phyloP scores from a whole-genome alignment of 2,888 invertebrate species.

The Lymantria dispar region DNA sequence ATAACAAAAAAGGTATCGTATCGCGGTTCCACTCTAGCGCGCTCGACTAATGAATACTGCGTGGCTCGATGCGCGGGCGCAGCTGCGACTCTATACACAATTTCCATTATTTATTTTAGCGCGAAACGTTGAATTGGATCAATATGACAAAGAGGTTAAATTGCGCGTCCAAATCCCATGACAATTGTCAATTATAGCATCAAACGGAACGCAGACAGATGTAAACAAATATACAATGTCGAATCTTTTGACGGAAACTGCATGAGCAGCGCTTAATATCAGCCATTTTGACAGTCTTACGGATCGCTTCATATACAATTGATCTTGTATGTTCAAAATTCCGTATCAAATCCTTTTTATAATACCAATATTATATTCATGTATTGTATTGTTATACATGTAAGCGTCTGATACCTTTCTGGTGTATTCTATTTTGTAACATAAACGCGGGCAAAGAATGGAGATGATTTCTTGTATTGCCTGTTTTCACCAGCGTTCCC shows the following conservation, averaged over 20 bases:
- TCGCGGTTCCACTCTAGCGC: conserved; percentile 79
- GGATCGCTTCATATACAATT: conserved; percentile 23
- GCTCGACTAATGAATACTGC: conserved; percentile 69
- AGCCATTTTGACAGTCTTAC: conserved; percentile 24
- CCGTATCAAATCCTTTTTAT: conserved; percentile 31
- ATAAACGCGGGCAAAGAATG: no score
- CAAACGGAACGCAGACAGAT: conserved; percentile 72
- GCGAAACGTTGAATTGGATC: conserved; percentile 78
- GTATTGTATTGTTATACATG: no score
- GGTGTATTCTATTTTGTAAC: no score
- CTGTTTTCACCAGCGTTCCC: no score
- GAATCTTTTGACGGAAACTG: conserved; percentile 39
- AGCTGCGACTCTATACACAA: conserved; percentile 68
- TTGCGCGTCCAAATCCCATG: conserved; percentile 79
- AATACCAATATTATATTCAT: no score
- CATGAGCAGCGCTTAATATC: conserved; percentile 33
- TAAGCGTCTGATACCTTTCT: no score
- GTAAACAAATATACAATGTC: conserved; percentile 71
- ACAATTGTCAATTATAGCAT: conserved; percentile 66
- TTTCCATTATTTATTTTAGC: conserved; percentile 81
- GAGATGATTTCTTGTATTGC: no score
- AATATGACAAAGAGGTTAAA: conserved; percentile 78
- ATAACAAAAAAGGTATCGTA: conserved; percentile 77
- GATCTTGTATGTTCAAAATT: conserved; percentile 33
- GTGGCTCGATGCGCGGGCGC: conserved; percentile 62